phyloP scores from a whole-genome alignment of 1,140 invertebrate genomes.

The Melitaea cinxia region DNA sequence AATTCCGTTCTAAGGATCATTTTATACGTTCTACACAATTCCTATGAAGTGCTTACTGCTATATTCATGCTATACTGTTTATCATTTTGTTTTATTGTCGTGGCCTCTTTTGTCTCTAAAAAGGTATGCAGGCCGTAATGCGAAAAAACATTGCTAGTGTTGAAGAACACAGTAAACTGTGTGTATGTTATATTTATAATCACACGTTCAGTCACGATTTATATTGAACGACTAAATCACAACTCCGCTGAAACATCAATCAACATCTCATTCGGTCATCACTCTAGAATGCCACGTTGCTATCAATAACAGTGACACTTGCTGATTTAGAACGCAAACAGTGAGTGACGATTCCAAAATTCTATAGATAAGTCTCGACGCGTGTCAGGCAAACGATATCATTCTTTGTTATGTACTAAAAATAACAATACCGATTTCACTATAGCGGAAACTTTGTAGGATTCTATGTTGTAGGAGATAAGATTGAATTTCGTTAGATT shows the following conservation, averaged over 20 bases:
- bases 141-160: conserved; percentile 19
- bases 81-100: conserved; percentile 9
- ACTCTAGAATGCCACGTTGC: conserved; percentile 14
- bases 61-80: no score
- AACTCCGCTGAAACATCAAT: conserved; percentile 9
- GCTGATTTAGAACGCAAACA: conserved; percentile 60
- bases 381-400: conserved; percentile 58
- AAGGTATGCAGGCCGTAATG: conserved; percentile 15
- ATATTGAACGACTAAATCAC: conserved; percentile 11
- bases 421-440: conserved; percentile 31
- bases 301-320: conserved; percentile 45
- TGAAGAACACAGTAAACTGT: conserved; percentile 17
- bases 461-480: conserved; percentile 16
- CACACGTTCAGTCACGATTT: conserved; percentile 29
- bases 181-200: conserved; percentile 25
- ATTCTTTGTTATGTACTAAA: conserved; percentile 43
- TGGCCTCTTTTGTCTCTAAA: background rate
- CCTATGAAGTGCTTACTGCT: no score
- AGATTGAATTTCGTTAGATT: conserved; percentile 32
- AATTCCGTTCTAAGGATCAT: background rate
- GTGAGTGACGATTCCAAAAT: conserved; percentile 67
- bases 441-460: background rate
- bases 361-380: conserved; percentile 63
- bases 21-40: background rate
- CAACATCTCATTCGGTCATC: conserved; percentile 11